These are phyloP conservation scores for Panonychus citri DNA, from an alignment of 1,140 invertebrate genomes.

Conservation along the genomic window DNA sequence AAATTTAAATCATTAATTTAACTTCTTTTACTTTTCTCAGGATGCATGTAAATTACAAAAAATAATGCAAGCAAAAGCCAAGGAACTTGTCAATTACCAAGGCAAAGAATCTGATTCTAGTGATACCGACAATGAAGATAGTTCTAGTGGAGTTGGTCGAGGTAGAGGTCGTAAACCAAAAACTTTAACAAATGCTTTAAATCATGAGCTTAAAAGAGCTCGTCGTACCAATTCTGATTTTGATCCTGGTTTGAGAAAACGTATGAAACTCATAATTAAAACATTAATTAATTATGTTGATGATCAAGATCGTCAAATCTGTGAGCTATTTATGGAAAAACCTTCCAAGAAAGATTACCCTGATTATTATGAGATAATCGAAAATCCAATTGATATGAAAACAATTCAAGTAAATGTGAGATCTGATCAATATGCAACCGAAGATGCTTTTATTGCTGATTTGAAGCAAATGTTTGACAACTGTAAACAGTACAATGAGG, in stretches of 20 bases:
- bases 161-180: constrained; percentile 21
- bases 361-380: constrained; percentile 83
- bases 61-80: constrained; percentile 2
- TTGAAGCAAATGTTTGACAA: constrained; percentile 80
- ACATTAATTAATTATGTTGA: constrained; percentile 33
- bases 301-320: constrained; percentile 56
- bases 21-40: neutral
- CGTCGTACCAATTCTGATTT: constrained; percentile 12
- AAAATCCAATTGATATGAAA: constrained; percentile 80
- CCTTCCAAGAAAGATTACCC: constrained; percentile 85
- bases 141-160: neutral
- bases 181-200: constrained; percentile 35
- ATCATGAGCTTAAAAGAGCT: constrained; percentile 15
- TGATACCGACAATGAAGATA: constrained; percentile 3
- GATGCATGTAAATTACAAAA: constrained; percentile 6
- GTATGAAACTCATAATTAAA: constrained; percentile 23
- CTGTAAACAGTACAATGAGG: constrained; percentile 85
- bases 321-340: constrained; percentile 83
- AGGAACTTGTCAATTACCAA: neutral
- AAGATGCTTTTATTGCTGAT: constrained; percentile 39
- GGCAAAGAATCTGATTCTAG: constrained; percentile 1
- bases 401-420: constrained; percentile 79
- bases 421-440: constrained; percentile 32
- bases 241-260: constrained; percentile 18
- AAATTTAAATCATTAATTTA: neutral